These are phyloP conservation scores for Drosophila insularis DNA, from an alignment of 1,140 invertebrate species.

Conservation along the genomic window DNA sequence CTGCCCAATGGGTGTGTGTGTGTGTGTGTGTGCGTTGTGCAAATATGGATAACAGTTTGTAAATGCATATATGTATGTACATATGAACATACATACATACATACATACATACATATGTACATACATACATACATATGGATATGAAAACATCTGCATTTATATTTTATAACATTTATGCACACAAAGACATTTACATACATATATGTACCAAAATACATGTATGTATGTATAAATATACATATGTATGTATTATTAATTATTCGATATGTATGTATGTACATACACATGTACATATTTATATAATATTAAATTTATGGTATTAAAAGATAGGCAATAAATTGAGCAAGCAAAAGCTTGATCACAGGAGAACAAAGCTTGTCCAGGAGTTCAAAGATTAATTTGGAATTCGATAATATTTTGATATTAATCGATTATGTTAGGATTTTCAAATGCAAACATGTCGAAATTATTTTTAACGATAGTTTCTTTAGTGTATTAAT, in stretches of 20 bases:
- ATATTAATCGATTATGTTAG: background rate
- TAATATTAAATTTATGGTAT: background rate
- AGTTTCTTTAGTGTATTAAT: background rate
- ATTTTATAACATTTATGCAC: background rate
- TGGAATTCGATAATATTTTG: background rate
- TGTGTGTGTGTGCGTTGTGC: constrained; percentile 10
- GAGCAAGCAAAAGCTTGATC: background rate
- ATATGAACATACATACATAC: background rate
- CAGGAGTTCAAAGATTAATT: background rate
- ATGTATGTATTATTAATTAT: background rate
- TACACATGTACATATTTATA: background rate
- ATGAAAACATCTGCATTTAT: background rate
- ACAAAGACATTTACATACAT: background rate
- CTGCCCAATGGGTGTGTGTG: background rate
- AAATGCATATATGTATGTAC: background rate
- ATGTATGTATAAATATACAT: background rate
- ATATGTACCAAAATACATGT: background rate
- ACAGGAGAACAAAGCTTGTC: background rate
- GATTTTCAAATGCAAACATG: background rate
- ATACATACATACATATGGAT: background rate
- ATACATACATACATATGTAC: too few relatives aligned
- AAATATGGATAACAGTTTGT: constrained; percentile 20
- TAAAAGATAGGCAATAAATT: background rate
- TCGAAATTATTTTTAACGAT: background rate
- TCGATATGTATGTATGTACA: background rate